These are phyloP conservation scores for Orthonyx spaldingii DNA, from an alignment of 2,113 vertebrate genomes.

Conservation along the genomic window DNA sequence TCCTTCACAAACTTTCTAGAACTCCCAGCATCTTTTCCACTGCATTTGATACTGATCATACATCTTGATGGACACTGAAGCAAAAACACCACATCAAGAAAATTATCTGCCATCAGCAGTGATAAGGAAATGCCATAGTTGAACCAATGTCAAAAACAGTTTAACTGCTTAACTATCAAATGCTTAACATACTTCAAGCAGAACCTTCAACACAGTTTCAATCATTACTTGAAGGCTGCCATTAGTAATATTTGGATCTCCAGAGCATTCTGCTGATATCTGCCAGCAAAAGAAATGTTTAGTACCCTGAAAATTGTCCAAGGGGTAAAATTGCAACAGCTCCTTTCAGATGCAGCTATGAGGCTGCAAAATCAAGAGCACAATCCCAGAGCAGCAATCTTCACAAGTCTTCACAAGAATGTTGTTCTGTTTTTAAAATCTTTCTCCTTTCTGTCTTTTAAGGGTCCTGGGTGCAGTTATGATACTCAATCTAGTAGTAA, in stretches of 20 bases:
- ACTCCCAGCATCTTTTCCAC: background rate
- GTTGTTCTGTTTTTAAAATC: background rate
- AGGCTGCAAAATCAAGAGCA: background rate
- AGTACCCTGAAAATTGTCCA: background rate
- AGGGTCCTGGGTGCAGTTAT: background rate
- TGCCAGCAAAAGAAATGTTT: background rate
- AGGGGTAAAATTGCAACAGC: background rate
- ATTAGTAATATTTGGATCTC: background rate
- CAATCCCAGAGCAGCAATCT: background rate
- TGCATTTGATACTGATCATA: background rate
- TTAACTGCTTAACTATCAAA: background rate
- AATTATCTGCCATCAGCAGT: background rate
- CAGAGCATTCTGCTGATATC: background rate
- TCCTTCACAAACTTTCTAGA: background rate
- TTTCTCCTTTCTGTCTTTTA: background rate
- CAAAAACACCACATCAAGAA: background rate
- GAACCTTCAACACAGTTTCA: background rate
- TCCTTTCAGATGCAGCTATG: background rate
- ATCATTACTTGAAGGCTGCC: background rate
- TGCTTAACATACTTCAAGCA: background rate
- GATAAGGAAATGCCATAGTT: background rate
- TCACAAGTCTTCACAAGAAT: background rate
- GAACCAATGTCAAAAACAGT: background rate
- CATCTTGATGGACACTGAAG: background rate
- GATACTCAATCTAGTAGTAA: background rate